A percentile compares a stretch with the other conserved stretches of the same genome.
Evolutionary conservation across 2,797 vertebrate genomes (phyloP).

Genomic region (Brachymystax lenok): DNA sequence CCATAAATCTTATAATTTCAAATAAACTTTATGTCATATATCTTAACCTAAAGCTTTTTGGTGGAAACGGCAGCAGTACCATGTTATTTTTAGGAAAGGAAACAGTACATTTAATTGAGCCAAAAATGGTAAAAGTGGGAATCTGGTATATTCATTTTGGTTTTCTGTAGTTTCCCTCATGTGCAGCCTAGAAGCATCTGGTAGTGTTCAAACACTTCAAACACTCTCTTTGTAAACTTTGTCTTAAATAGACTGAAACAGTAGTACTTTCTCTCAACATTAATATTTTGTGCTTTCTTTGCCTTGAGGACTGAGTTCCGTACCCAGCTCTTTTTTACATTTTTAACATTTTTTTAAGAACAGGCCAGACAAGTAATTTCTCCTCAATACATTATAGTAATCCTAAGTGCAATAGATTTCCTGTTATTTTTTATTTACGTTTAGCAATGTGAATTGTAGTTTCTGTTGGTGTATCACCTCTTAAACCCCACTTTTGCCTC

Average conservation of each 20-base stretch:
- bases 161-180: constrained; percentile 44
- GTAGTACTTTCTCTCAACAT: constrained; percentile 22
- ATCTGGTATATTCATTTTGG: constrained; percentile 60
- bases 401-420: constrained; percentile 15
- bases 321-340: constrained; percentile 20
- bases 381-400: constrained; percentile 33
- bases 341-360: background rate
- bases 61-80: constrained; percentile 33
- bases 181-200: constrained; percentile 50
- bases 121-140: constrained; percentile 61
- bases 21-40: constrained; percentile 5
- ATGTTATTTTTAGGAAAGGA: constrained; percentile 53
- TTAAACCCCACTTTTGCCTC: background rate
- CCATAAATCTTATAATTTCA: constrained; percentile 24
- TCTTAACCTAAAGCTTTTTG: constrained; percentile 41
- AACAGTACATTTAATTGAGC: constrained; percentile 45
- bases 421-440: constrained; percentile 18
- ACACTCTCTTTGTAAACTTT: background rate
- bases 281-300: constrained; percentile 28
- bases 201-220: constrained; percentile 42
- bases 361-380: constrained; percentile 13
- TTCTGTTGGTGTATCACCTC: background rate
- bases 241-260: constrained; percentile 24
- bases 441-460: constrained; percentile 4
- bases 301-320: constrained; percentile 24